Evolutionary conservation across 2,888 invertebrate genomes (phyloP), one percentile per base, ranked within the genome.

Genomic region (Amiota minor): DNA sequence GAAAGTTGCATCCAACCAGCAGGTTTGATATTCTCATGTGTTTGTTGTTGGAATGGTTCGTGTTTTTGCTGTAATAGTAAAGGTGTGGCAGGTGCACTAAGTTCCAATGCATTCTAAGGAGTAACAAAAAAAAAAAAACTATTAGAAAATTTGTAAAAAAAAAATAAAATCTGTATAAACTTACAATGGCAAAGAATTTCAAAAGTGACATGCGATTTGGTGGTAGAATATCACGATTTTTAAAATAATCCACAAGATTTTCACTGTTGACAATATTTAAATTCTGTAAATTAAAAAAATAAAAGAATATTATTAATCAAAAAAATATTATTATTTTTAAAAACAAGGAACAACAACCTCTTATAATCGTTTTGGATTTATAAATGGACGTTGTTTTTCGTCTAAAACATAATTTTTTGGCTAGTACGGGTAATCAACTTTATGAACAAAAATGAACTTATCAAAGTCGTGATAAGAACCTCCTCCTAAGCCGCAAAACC

Each of bases 11-110:
- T 95, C 97, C 97, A 98, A 16, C 91, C 91, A 69, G 79, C 84
- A 55, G 89, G 88, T 78, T 89, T 89, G 18, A 70, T 76, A 77
- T 76, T 84, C 69, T 77, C 80, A 71, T 80, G 79, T 82, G 91
- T 92, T 74, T 81, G 74, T 71, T 91, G 91, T 79, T 81, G 81
- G 6, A 35, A 35, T 35, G 97, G 91, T 71, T 96, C 93, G 86
- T 97, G 96, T 82, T 35, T 72, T 88, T 94, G 94, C 87, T 94
- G 95, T 80, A 97, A 90, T 65, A 97, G 91, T 71, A 96, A 93
- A 86, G 97, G 96, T 83, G 96, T 96, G 75, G 97, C 97, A 65
- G 97, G 97, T 20, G 96, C 96, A 77, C 96, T 95, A 85, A 97
- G 91, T 88, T 97, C 97, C 86, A 97, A 91, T 55, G 97, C 97